Conservation (phyloP, 2,113 vertebrate species). For the Carollia perspicillata region DNA sequence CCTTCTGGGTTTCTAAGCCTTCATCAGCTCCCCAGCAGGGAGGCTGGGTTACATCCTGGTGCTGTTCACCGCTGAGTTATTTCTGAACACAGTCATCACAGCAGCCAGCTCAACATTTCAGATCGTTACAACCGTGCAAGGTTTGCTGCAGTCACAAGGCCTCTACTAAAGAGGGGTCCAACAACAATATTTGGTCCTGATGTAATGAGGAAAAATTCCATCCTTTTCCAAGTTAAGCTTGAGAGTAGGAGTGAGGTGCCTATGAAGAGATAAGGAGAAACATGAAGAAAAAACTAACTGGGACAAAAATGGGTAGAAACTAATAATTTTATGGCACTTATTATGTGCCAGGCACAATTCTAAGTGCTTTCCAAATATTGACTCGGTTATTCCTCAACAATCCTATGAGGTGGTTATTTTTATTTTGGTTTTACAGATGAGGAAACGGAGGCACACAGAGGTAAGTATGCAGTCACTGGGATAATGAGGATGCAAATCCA, state of each 20-base stretch:
- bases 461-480: not conserved
- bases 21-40: not conserved
- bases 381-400: not conserved
- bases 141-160: not conserved
- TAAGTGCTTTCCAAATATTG: not conserved
- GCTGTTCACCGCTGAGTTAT: not conserved
- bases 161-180: conserved; percentile 9
- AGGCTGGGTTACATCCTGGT: not conserved
- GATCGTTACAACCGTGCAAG: not conserved
- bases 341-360: not conserved
- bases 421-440: not conserved
- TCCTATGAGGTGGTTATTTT: not conserved
- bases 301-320: not conserved
- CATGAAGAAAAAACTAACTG: conserved; percentile 7
- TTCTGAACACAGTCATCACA: conserved; percentile 16
- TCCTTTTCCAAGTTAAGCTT: conserved; percentile 44
- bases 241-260: not conserved
- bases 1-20: not conserved
- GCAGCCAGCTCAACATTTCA: not conserved
- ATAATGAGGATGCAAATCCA: not conserved
- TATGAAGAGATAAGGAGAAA: conserved; percentile 8
- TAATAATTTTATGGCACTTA: not conserved
- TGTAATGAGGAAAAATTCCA: conserved; percentile 18
- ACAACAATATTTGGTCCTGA: conserved; percentile 52
- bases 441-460: not conserved